Conservation (phyloP, 2,797 vertebrate species). For the Catharus ustulatus region DNA sequence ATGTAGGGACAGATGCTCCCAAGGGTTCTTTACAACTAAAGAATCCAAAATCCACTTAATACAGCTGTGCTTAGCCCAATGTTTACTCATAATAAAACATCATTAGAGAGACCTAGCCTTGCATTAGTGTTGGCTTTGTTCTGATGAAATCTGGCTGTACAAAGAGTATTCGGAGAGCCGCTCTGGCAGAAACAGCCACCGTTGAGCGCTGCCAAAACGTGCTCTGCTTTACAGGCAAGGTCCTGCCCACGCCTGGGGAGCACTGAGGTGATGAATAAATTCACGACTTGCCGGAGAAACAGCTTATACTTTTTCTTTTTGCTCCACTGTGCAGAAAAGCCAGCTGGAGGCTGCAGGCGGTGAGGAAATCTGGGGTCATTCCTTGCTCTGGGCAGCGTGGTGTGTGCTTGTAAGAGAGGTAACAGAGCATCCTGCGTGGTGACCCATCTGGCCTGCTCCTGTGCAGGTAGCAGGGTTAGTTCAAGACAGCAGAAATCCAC, state of each 20-base stretch:
- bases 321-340: not conserved
- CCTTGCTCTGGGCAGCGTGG: not conserved
- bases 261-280: not conserved
- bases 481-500: not conserved
- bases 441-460: not conserved
- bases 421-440: not conserved
- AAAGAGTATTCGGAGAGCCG: not conserved
- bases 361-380: not conserved
- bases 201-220: not conserved
- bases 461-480: not conserved
- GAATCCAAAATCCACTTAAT: constrained; percentile 41
- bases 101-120: not conserved
- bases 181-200: not conserved
- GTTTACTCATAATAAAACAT: constrained; percentile 52
- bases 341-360: not conserved
- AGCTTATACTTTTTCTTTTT: not conserved
- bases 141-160: not conserved
- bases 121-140: constrained; percentile 15
- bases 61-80: not conserved
- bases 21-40: not conserved
- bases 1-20: not conserved
- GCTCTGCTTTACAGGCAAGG: not conserved
- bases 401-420: not conserved
- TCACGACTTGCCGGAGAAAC: not conserved
- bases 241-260: not conserved